Evolutionary conservation across 2,888 invertebrate species (phyloP).

Genomic region (Eupithecia inturbata): DNA sequence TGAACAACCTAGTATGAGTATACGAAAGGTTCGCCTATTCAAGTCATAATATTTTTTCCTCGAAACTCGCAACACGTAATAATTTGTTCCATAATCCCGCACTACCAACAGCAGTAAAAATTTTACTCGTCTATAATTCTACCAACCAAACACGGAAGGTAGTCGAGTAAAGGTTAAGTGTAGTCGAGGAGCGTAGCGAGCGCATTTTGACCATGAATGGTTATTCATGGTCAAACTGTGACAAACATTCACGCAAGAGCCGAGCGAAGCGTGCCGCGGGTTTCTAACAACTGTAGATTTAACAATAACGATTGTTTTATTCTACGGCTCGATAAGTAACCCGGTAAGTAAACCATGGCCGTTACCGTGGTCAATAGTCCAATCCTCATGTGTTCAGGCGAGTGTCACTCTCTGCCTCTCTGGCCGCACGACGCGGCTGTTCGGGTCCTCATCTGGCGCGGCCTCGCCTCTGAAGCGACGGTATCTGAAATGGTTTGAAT

Average conservation of each 20-base stretch:
- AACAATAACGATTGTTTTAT: neutral
- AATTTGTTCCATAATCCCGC: neutral
- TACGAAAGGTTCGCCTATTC: neutral
- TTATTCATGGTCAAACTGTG: no score
- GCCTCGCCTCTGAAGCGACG: slow-evolving; percentile 85
- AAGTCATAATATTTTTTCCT: neutral
- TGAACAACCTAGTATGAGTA: neutral
- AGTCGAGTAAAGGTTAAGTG: neutral
- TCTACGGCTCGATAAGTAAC: no score
- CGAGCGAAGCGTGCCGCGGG: neutral
- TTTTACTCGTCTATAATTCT: neutral
- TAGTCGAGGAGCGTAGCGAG: neutral
- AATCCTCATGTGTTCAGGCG: neutral
- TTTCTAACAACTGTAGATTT: neutral
- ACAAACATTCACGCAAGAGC: neutral
- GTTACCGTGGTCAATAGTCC: neutral
- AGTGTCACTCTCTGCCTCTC: neutral
- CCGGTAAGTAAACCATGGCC: neutral
- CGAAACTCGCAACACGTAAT: neutral
- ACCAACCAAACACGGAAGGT: neutral
- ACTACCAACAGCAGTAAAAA: neutral
- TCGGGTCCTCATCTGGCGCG: slow-evolving; percentile 54
- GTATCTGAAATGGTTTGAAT: slow-evolving; percentile 77
- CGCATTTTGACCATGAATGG: neutral
- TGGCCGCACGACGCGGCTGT: neutral